Evolutionary conservation across 2,797 vertebrate species (phyloP), one percentile per base, ranked within the genome.

Genomic region (Euthynnus affinis): DNA sequence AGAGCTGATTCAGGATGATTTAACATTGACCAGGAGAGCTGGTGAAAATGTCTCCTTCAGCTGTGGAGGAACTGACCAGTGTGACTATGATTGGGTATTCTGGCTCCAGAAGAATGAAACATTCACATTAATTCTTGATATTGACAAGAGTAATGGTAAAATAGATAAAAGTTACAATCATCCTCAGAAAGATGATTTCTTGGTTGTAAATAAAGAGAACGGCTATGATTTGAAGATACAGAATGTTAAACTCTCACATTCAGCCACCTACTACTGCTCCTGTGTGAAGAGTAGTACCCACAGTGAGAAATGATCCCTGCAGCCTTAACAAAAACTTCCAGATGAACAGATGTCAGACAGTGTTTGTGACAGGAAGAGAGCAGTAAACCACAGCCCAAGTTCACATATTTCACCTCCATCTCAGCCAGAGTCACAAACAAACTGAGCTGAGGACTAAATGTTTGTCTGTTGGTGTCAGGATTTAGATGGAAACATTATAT

Each of bases 51-150:
- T 80, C 23, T 69, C 69, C 22, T 73, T 84, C 55, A 84, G 73
- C 46, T 76, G 82, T 62, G 10, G 9, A 18, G 6, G 17, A 15
- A 57, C 9, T 53, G 8, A 40, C 2, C 67, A 27, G 52, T 83
- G 81, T 61, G 0, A 3, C 14, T 0, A 0, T 0, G 1, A 0
- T 7, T 0, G 2, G 2, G 5, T 79, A 22, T 1, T 0, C 17
- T 83, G 81, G 81, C 67, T 20, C 29, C 76, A 83, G 56, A 78
- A 78, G 72, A 83, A 22, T 66, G 67, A 67, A 22, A 72, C 63
- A 42, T 83, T 83, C 22, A 78, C 2, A 42, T 0, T 2, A 12
- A 72, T 83, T 40, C 68, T 53, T 1, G 0, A 0, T 15, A 42
- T 80, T 25, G 0, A 25, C 1, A 68, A 0, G 44, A 3, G 0